Evolutionary conservation across 2,888 invertebrate species (phyloP).

Genomic region (Meloe dianella): DNA sequence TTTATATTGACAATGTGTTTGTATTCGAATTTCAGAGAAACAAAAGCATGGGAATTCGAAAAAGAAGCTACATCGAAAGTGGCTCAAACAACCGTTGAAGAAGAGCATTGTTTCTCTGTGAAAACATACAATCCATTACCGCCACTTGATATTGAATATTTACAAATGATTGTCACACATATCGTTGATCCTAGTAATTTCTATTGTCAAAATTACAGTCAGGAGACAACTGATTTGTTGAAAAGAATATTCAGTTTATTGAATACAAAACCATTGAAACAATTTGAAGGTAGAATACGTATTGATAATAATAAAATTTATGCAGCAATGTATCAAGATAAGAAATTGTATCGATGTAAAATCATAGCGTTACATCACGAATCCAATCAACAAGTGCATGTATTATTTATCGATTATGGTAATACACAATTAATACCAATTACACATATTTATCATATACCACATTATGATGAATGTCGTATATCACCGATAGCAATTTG

Average conservation of each 20-base stretch:
- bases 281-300: conserved; percentile 36
- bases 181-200: conserved; percentile 70
- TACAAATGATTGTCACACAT: conserved; percentile 42
- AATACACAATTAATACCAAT: conserved; percentile 62
- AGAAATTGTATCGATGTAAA: conserved; percentile 65
- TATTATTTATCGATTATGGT: conserved; percentile 81
- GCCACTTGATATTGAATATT: conserved; percentile 42
- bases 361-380: conserved; percentile 48
- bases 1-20: background rate
- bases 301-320: conserved; percentile 57
- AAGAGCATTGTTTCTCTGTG: conserved; percentile 39
- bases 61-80: conserved; percentile 14
- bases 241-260: conserved; percentile 55
- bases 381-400: conserved; percentile 26
- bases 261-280: conserved; percentile 53
- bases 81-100: conserved; percentile 19
- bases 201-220: conserved; percentile 68
- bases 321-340: conserved; percentile 65
- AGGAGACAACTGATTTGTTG: conserved; percentile 47
- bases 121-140: conserved; percentile 45
- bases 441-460: conserved; percentile 60
- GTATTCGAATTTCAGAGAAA: conserved; percentile 53
- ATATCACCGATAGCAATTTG: conserved; percentile 72
- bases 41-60: conserved; percentile 60
- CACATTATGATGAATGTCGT: conserved; percentile 38